A percentile compares a stretch with the other conserved stretches of the same genome.
Conservation (phyloP, 2,797 vertebrate species). For the Manis crassicaudata region DNA sequence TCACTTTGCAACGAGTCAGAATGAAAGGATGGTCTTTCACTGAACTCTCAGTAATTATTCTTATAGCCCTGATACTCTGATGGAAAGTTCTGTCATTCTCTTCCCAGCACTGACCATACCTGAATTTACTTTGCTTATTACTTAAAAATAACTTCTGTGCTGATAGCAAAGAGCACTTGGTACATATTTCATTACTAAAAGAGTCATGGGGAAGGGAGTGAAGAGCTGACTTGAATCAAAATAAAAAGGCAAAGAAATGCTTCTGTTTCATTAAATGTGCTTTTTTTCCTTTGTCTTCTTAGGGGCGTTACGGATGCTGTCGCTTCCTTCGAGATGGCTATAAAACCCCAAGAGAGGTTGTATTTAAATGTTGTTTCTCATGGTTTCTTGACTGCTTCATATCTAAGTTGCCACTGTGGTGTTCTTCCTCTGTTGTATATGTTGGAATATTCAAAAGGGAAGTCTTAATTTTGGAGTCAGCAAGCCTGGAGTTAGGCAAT, state of each 20-base stretch:
- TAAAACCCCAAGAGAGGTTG: conserved; percentile 97
- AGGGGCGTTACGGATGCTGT: conserved; percentile 98
- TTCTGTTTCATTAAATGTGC: conserved; percentile 19
- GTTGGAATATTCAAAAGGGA: conserved; percentile 39
- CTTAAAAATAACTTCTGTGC: conserved; percentile 44
- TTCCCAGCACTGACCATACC: conserved; percentile 23
- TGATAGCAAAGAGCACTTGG: background rate
- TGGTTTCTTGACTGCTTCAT: conserved; percentile 44
- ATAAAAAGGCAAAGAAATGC: conserved; percentile 41
- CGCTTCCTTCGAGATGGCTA: conserved; percentile 98
- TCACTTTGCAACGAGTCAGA: background rate
- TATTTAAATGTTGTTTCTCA: conserved; percentile 66
- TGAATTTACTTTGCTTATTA: conserved; percentile 44
- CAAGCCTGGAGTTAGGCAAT: conserved; percentile 32
- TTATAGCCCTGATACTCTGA: background rate
- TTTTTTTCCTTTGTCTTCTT: conserved; percentile 57
- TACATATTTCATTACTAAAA: conserved; percentile 22
- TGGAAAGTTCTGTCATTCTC: background rate
- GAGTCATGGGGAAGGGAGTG: background rate
- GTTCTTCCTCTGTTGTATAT: conserved; percentile 39
- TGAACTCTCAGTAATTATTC: background rate
- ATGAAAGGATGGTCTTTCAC: background rate
- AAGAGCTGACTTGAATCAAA: conserved; percentile 6
- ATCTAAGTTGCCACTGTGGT: conserved; percentile 37
- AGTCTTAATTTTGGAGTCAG: conserved; percentile 59